These are phyloP conservation scores for Helleia helle DNA, from an alignment of 2,888 invertebrate species.

Conservation along the genomic window DNA sequence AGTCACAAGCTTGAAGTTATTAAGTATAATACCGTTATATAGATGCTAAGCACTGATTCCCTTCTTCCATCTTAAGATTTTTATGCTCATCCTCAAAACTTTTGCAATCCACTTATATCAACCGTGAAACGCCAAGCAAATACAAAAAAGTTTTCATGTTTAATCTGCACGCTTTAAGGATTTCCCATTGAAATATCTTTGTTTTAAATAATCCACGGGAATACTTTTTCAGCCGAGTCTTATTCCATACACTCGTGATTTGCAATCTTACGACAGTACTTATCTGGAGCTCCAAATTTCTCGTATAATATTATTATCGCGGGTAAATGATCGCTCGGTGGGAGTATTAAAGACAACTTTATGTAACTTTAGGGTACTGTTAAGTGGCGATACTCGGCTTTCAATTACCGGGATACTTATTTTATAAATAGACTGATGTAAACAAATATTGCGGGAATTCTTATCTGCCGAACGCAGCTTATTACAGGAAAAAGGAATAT, in stretches of 20 bases:
- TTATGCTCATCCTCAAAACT: conserved; percentile 69
- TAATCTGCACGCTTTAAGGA: conserved; percentile 66
- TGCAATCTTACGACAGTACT: conserved; percentile 21
- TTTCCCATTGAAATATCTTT: conserved; percentile 64
- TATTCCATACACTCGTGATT: conserved; percentile 25
- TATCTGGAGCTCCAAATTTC: conserved; percentile 12
- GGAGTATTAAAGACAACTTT: conserved; percentile 1
- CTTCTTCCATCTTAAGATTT: conserved; percentile 54
- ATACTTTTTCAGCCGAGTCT: conserved; percentile 38
- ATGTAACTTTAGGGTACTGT: conserved; percentile 5
- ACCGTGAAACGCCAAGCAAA: conserved; percentile 68
- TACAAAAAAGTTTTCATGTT: conserved; percentile 67
- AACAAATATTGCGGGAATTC: conserved; percentile 57
- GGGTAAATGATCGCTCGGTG: neutral
- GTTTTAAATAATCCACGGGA: conserved; percentile 60
- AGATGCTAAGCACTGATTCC: conserved; percentile 60
- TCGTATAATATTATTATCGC: neutral
- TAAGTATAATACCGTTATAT: conserved; percentile 51
- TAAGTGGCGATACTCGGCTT: conserved; percentile 7
- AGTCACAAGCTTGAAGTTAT: conserved; percentile 38
- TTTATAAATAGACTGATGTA: conserved; percentile 61
- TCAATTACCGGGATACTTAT: conserved; percentile 32
- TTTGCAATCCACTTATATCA: conserved; percentile 74
- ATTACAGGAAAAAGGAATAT: conserved; percentile 67
- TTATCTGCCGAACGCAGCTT: conserved; percentile 67